Evolutionary conservation across 2,888 invertebrate species (phyloP).

Genomic region (Stenichneumon culpator): DNA sequence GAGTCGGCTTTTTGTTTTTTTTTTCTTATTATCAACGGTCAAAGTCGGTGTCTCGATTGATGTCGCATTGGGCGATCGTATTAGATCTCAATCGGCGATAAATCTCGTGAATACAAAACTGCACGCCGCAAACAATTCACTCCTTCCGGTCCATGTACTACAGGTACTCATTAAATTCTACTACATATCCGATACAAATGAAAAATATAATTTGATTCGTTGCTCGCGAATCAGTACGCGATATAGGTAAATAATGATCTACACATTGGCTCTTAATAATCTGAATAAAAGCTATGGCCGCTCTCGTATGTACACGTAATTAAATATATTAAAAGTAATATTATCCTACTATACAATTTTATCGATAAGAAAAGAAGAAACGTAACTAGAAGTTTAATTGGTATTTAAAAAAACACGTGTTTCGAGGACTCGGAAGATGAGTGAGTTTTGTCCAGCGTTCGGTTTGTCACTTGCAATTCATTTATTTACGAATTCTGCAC

Average conservation of each 20-base stretch:
- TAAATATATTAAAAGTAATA: slow-evolving; percentile 30
- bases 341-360: slow-evolving; percentile 46
- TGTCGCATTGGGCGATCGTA: not conserved
- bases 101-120: not conserved
- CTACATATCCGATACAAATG: not conserved
- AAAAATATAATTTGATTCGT: slow-evolving; percentile 18
- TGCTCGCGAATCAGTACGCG: slow-evolving; percentile 6
- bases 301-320: slow-evolving; percentile 40
- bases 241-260: slow-evolving; percentile 20
- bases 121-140: slow-evolving; percentile 12
- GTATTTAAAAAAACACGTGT: slow-evolving; percentile 36
- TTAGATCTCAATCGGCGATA: slow-evolving; percentile 17
- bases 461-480: slow-evolving; percentile 1
- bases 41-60: slow-evolving; percentile 30
- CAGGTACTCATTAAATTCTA: slow-evolving; percentile 29
- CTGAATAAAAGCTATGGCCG: slow-evolving; percentile 27
- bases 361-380: slow-evolving; percentile 12
- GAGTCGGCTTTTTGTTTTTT: slow-evolving; percentile 24
- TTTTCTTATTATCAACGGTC: slow-evolving; percentile 16
- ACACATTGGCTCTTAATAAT: not conserved
- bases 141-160: slow-evolving; percentile 20
- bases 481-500: not conserved
- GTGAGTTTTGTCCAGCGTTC: slow-evolving; percentile 19
- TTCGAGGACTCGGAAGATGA: slow-evolving; percentile 5
- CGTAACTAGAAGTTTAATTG: slow-evolving; percentile 16